Conservation (phyloP, 35 echinoderm and acorn worm species). For the Hemicentrotus pulcherrimus region DNA sequence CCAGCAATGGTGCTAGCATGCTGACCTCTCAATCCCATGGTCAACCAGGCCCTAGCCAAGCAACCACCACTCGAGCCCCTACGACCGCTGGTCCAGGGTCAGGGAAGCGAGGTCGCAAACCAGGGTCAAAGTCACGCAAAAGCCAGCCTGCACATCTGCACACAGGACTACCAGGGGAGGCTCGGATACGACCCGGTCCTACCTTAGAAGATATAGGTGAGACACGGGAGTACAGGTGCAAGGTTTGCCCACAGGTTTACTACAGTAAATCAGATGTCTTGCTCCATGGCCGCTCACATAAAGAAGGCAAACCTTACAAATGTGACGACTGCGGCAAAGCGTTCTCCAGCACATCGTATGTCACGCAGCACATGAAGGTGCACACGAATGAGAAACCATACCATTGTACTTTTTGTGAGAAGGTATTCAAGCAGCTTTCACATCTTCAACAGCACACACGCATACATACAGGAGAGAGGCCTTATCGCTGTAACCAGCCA, state of each 20-base stretch:
- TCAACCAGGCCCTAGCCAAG: slow-evolving; percentile 31
- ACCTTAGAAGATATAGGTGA: slow-evolving; percentile 1
- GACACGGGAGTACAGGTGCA: slow-evolving; percentile 85
- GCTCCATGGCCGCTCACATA: slow-evolving; percentile 85
- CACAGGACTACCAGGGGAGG: neutral
- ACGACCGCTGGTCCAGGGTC: neutral
- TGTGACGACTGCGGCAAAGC: slow-evolving; percentile 87
- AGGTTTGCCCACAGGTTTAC: slow-evolving; percentile 85
- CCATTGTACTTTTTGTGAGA: slow-evolving; percentile 85
- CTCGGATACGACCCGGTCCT: slow-evolving; percentile 13
- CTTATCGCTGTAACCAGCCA: slow-evolving; percentile 78
- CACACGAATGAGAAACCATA: slow-evolving; percentile 97
- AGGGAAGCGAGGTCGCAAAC: slow-evolving; percentile 36
- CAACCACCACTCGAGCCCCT: neutral
- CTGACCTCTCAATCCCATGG: neutral
- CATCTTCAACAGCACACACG: slow-evolving; percentile 97
- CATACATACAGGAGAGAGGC: slow-evolving; percentile 90
- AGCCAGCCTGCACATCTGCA: slow-evolving; percentile 15
- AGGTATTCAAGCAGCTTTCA: slow-evolving; percentile 91
- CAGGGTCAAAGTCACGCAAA: slow-evolving; percentile 46
- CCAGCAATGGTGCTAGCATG: slow-evolving; percentile 23
- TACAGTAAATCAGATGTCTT: slow-evolving; percentile 89
- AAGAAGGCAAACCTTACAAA: slow-evolving; percentile 91
- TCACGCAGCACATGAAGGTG: slow-evolving; percentile 88
- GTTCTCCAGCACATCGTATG: slow-evolving; percentile 88